Evolutionary conservation across 2,888 invertebrate genomes (phyloP).

Genomic region (Scaptodrosophila latifasciaeformis): DNA sequence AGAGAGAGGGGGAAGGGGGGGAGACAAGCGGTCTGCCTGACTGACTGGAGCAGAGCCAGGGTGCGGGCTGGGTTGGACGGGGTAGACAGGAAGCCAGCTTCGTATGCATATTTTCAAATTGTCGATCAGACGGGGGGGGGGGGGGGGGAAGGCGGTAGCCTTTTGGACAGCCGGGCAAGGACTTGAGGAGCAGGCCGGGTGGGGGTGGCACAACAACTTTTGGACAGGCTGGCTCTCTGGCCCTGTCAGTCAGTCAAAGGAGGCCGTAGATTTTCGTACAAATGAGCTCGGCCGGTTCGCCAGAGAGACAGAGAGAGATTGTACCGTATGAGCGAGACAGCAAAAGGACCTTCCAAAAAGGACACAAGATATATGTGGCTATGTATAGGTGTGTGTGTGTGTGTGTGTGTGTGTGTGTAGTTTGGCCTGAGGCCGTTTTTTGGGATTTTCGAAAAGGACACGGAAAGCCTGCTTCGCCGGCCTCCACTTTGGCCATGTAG

Average conservation of each 20-base stretch:
- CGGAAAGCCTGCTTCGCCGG: constrained; percentile 14
- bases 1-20: constrained; percentile 3
- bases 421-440: constrained; percentile 18
- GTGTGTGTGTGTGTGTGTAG: constrained; percentile 10
- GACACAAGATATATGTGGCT: constrained; percentile 62
- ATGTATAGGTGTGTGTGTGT: constrained; percentile 1
- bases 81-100: constrained; percentile 40
- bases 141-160: not conserved
- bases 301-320: too few relatives aligned
- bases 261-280: constrained; percentile 37
- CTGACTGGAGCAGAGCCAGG: not conserved
- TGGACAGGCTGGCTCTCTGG: constrained; percentile 10
- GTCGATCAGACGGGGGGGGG: constrained; percentile 16
- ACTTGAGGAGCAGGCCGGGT: not conserved
- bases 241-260: constrained; percentile 23
- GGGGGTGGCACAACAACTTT: too few relatives aligned
- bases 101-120: constrained; percentile 56
- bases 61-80: not conserved
- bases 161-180: not conserved
- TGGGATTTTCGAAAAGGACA: not conserved
- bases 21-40: not conserved
- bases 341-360: too few relatives aligned
- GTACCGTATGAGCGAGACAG: too few relatives aligned
- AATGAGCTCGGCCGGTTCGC: constrained; percentile 70
- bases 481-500: constrained; percentile 59